These are phyloP conservation scores for Salvator merianae DNA, from an alignment of 2,113 vertebrate genomes.

Conservation along the genomic window DNA sequence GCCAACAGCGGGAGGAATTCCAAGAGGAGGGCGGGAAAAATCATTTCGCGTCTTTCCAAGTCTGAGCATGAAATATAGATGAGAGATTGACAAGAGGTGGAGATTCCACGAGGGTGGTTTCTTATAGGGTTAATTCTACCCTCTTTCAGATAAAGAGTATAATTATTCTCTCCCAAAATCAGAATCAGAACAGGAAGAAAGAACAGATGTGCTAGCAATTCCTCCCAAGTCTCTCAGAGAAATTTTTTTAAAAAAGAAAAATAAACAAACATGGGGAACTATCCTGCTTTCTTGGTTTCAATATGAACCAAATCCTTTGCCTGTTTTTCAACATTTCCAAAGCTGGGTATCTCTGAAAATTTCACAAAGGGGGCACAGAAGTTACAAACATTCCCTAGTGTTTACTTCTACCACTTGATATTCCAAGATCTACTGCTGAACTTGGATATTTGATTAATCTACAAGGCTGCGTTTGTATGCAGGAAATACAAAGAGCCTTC, in stretches of 20 bases:
- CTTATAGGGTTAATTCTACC: neutral
- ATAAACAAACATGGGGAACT: neutral
- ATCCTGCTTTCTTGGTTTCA: neutral
- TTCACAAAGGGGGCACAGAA: neutral
- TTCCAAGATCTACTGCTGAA: neutral
- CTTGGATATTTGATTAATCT: too few species aligned
- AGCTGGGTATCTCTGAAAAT: neutral
- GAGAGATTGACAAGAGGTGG: too few species aligned
- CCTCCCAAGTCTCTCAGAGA: too few species aligned
- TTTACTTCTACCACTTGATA: neutral
- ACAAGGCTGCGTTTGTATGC: neutral
- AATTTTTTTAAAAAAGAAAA: neutral
- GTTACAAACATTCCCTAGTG: too few species aligned
- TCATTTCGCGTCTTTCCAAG: neutral
- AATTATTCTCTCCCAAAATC: neutral
- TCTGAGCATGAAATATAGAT: neutral
- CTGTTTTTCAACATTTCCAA: neutral
- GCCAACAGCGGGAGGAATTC: conserved; percentile 22
- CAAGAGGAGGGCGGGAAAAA: neutral
- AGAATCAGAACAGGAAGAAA: neutral
- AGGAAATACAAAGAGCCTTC: too few species aligned
- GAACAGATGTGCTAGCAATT: neutral
- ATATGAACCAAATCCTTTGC: neutral
- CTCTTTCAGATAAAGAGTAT: neutral
- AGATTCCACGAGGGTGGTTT: too few species aligned